Conservation (phyloP, 2,113 vertebrate genomes). For the Leptodactylus fuscus region DNA sequence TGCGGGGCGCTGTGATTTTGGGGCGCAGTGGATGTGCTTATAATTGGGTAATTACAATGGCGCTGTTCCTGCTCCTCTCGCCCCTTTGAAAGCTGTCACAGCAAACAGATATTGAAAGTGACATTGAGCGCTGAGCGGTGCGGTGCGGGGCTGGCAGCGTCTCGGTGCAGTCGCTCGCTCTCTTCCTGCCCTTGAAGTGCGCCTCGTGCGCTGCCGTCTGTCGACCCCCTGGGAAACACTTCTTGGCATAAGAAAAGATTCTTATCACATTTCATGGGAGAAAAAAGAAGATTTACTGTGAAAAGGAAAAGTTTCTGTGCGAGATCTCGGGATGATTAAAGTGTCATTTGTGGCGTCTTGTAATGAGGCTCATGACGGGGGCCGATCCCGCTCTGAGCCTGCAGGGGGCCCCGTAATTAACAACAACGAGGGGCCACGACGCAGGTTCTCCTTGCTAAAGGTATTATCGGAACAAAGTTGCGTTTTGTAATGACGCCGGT, state of each 20-base stretch:
- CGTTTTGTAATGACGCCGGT: background rate
- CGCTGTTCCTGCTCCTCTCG: constrained; percentile 23
- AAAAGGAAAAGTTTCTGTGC: constrained; percentile 13
- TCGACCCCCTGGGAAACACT: constrained; percentile 48
- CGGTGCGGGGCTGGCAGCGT: constrained; percentile 15
- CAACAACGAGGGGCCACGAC: background rate
- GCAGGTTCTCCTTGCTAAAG: background rate
- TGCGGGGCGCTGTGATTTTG: background rate
- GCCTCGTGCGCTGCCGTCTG: constrained; percentile 20
- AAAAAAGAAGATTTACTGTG: constrained; percentile 29
- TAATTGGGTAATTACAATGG: constrained; percentile 57
- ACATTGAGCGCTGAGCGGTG: constrained; percentile 38
- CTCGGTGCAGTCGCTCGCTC: constrained; percentile 6
- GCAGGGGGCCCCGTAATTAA: background rate
- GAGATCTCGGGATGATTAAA: constrained; percentile 15
- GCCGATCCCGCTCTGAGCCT: background rate
- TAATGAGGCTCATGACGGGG: constrained; percentile 15
- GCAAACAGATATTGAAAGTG: constrained; percentile 41
- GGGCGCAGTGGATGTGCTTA: background rate
- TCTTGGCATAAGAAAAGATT: constrained; percentile 39
- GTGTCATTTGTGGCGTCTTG: background rate
- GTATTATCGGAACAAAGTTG: constrained; percentile 11
- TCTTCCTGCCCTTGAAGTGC: constrained; percentile 44
- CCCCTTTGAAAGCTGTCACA: constrained; percentile 49
- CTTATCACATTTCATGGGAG: constrained; percentile 31